phyloP scores from a whole-genome alignment of 1,140 invertebrate species.

The Chrysoperla carnea region DNA sequence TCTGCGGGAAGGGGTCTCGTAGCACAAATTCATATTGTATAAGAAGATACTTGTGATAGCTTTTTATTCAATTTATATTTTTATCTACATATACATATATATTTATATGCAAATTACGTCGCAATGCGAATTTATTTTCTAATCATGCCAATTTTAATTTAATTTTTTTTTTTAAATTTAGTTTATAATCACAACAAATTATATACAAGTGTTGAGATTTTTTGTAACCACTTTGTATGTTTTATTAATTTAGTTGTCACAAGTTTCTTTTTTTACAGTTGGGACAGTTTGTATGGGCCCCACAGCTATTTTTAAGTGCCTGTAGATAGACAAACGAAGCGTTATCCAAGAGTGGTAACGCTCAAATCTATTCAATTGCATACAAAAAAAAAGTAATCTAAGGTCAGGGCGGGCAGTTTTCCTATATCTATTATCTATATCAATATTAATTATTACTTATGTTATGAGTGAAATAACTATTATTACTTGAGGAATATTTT shows the following conservation, averaged over 20 bases:
- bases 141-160: no score
- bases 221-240: no score
- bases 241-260: no score
- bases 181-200: constrained; percentile 5
- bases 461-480: constrained; percentile 3
- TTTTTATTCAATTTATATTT: constrained; percentile 11
- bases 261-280: neutral
- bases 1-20: constrained; percentile 19
- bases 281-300: neutral
- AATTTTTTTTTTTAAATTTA: no score
- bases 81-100: no score
- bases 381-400: no score
- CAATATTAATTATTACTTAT: constrained; percentile 1
- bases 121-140: no score
- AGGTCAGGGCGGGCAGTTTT: constrained; percentile 4
- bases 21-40: constrained; percentile 18
- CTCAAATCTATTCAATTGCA: no score
- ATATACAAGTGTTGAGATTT: neutral
- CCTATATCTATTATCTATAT: constrained; percentile 8
- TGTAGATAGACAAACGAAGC: neutral
- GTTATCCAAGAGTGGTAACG: no score
- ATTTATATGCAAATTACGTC: no score
- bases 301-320: neutral
- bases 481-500: constrained; percentile 6
- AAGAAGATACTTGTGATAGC: constrained; percentile 21